Evolutionary conservation across 2,113 vertebrate species (phyloP), one percentile per base, ranked within the genome.

Genomic region (Anoplopoma fimbria): DNA sequence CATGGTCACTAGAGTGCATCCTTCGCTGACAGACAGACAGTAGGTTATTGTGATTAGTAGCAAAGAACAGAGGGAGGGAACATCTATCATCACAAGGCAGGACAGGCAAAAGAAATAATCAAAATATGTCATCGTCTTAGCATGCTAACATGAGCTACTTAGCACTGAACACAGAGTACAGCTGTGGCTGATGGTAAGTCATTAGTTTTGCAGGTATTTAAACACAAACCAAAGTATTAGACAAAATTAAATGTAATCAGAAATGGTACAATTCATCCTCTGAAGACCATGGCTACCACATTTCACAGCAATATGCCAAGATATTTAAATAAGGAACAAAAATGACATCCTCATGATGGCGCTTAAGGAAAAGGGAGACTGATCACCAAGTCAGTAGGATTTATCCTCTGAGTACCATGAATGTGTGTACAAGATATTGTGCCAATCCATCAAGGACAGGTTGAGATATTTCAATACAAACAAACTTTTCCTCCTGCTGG

Each of bases 41-140:
- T 34, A 81, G 61, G 83, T 75, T 62, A 49, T 60, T 67, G 62
- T 87, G 87, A 89, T 90, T 86, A 81, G 84, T 23, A 31, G 63
- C 53, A 60, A 65, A 82, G 75, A 49, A 45, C 53, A 79, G 21
- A 40, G 15, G 40, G 34, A 69, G 38, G 42, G 17, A 40, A 69
- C 21, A 51, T 64, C 10, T 19, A 51, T 19, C n/a, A 15, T 27
- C 21, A 42, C 27, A 65, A 42, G 53, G 21, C 13, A 29, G 33
- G 3, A 68, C 25, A 65, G 36, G 21, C n/a, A 38, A 19, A 51
- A 69, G 6, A 33, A 42, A 55, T 21, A 69, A 51, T 47, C 27
- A 12, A 45, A 47, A 47, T 34, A 47, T 65, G 38, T 55, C n/a
- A 65, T 40, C 1, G 17, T 49, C 15, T 47, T 51, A 51, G 49